Conservation (phyloP, 2,113 vertebrate species). For the Chloropsis cyanopogon region DNA sequence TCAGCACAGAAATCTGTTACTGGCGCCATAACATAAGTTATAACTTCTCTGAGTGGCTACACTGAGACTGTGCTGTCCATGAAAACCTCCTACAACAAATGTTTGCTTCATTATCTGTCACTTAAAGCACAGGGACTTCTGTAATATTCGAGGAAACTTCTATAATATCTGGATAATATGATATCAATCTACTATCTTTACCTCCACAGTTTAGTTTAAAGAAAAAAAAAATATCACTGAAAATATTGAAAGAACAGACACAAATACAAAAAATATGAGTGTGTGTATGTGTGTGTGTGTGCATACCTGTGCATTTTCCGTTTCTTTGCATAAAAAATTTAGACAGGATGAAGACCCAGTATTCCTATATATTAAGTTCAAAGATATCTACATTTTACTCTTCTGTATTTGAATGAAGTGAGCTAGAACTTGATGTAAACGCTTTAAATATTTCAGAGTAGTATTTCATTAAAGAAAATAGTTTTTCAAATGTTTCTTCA, state of each 20-base stretch:
- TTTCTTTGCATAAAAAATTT: background rate
- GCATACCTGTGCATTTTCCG: background rate
- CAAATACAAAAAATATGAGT: accelerated
- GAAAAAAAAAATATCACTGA: background rate
- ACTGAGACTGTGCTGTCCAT: background rate
- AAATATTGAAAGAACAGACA: background rate
- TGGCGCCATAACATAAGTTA: background rate
- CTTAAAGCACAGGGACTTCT: background rate
- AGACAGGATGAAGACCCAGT: background rate
- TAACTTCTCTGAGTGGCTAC: background rate
- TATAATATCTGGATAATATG: background rate
- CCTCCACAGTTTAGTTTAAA: background rate
- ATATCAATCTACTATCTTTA: background rate
- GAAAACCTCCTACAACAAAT: background rate
- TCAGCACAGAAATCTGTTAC: background rate
- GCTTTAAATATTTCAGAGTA: background rate
- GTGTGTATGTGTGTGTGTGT: accelerated
- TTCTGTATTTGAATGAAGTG: background rate
- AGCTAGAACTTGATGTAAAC: background rate
- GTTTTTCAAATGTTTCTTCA: background rate
- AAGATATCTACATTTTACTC: background rate
- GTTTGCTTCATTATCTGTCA: background rate
- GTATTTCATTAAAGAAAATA: background rate
- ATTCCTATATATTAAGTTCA: background rate
- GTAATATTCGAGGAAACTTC: background rate